phyloP scores from a whole-genome alignment of 2,797 vertebrate genomes.

The Acipenser oxyrinchus region DNA sequence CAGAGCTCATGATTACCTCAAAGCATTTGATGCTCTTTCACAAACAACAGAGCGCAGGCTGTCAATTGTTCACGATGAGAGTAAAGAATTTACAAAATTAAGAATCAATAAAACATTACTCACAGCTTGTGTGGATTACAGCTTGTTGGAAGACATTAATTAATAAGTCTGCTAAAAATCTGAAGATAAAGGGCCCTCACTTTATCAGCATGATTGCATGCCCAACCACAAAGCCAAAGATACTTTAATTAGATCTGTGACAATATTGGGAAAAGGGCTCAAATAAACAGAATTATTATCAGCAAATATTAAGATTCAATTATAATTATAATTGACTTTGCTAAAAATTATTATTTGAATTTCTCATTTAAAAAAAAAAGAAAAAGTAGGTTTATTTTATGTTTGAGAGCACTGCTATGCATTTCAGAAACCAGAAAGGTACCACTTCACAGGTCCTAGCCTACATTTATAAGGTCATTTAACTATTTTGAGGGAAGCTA shows the following conservation, averaged over 20 bases:
- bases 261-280: neutral
- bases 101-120: slow-evolving; percentile 49
- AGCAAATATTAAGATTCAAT: too few species aligned
- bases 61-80: slow-evolving; percentile 32
- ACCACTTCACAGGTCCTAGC: neutral
- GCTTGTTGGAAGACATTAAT: slow-evolving; percentile 28
- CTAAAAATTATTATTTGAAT: too few species aligned
- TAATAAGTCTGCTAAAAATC: slow-evolving; percentile 24
- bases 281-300: too few species aligned
- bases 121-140: slow-evolving; percentile 40
- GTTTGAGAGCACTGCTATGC: too few species aligned
- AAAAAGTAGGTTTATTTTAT: too few species aligned
- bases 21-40: slow-evolving; percentile 44
- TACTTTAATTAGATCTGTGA: slow-evolving; percentile 11
- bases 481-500: slow-evolving; percentile 14
- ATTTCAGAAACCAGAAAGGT: neutral
- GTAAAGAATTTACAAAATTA: slow-evolving; percentile 51
- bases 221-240: neutral
- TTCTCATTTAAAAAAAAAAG: neutral
- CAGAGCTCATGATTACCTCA: slow-evolving; percentile 39
- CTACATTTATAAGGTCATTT: neutral
- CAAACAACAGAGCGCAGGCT: slow-evolving; percentile 33
- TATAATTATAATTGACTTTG: too few species aligned
- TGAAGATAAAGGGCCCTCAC: slow-evolving; percentile 8
- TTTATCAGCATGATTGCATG: neutral